A percentile compares a stretch with the other conserved stretches of the same genome.
These are phyloP conservation scores for Pseudorhiza aurosa DNA, from an alignment of 30 jellyfish, hydroid and myxozoan genomes.

Conservation along the genomic window DNA sequence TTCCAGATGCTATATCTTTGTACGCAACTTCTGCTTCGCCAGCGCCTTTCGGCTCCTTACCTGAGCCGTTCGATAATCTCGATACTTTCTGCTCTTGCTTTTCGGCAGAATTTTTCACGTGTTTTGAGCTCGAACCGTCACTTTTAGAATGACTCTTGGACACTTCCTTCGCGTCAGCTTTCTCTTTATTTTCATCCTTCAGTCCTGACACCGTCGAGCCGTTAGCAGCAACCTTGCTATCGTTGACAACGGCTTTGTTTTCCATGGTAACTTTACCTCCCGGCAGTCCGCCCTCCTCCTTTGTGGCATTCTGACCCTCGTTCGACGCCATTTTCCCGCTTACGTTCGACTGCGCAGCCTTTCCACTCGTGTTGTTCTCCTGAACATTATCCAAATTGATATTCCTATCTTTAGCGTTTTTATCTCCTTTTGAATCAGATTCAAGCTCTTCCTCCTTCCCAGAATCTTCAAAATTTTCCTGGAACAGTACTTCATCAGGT, in stretches of 20 bases:
- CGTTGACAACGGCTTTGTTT: slow-evolving; percentile 18
- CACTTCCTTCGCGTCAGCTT: slow-evolving; percentile 1
- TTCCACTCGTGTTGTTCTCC: background rate
- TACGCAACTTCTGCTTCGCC: slow-evolving; percentile 12
- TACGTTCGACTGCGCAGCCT: background rate
- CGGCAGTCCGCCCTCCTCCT: background rate
- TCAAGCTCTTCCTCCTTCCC: background rate
- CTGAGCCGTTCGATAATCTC: background rate
- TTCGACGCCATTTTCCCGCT: background rate
- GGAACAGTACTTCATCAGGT: slow-evolving; percentile 35
- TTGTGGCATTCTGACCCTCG: background rate
- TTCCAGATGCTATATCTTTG: slow-evolving; percentile 36
- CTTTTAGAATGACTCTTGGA: background rate
- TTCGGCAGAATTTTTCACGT: background rate
- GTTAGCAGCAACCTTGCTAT: background rate
- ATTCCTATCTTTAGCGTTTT: background rate
- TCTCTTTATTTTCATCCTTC: background rate
- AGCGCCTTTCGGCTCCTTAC: background rate
- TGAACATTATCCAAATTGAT: background rate
- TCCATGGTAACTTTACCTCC: background rate
- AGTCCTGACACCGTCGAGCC: background rate
- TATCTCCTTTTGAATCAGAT: background rate
- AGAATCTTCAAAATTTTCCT: slow-evolving; percentile 6
- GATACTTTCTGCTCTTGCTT: background rate
- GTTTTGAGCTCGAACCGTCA: background rate